Evolutionary conservation across 92 coral and sea anemone species (phyloP).

Genomic region (Epizoanthus ramosus): DNA sequence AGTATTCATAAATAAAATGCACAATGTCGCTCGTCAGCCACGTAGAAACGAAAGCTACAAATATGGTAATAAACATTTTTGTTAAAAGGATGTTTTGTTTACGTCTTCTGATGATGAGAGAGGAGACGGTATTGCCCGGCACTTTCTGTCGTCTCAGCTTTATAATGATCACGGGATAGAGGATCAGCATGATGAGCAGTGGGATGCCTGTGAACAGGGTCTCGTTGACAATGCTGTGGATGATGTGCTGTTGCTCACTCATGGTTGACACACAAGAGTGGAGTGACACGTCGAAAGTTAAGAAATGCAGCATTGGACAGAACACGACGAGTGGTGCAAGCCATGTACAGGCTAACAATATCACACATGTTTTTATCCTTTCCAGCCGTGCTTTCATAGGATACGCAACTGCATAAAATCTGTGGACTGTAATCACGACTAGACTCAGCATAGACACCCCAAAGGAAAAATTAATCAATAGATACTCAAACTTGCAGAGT

Average conservation of each 20-base stretch:
- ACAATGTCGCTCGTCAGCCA: constrained; percentile 27
- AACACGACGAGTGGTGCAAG: constrained; percentile 8
- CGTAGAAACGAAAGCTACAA: constrained; percentile 1
- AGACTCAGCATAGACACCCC: constrained; percentile 39
- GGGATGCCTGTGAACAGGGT: constrained; percentile 19
- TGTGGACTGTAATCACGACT: constrained; percentile 25
- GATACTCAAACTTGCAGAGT: constrained; percentile 27
- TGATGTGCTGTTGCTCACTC: constrained; percentile 4
- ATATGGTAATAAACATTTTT: constrained; percentile 28
- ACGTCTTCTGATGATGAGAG: constrained; percentile 20
- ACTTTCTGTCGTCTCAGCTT: constrained; percentile 20
- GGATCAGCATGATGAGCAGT: constrained; percentile 2
- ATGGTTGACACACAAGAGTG: constrained; percentile 23
- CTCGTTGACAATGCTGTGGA: constrained; percentile 24
- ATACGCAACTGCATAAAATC: constrained; percentile 29
- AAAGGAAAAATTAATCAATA: constrained; percentile 32
- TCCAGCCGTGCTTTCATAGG: constrained; percentile 28
- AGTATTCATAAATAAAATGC: constrained; percentile 2
- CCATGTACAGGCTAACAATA: constrained; percentile 11
- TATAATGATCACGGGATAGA: constrained; percentile 25
- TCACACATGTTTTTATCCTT: background rate
- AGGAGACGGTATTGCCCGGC: constrained; percentile 17
- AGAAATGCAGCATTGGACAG: constrained; percentile 21
- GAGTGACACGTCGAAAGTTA: constrained; percentile 7
- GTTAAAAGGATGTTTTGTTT: constrained; percentile 42